These are phyloP conservation scores for Cepaea nemoralis DNA, from an alignment of 1,140 invertebrate genomes.

Conservation along the genomic window DNA sequence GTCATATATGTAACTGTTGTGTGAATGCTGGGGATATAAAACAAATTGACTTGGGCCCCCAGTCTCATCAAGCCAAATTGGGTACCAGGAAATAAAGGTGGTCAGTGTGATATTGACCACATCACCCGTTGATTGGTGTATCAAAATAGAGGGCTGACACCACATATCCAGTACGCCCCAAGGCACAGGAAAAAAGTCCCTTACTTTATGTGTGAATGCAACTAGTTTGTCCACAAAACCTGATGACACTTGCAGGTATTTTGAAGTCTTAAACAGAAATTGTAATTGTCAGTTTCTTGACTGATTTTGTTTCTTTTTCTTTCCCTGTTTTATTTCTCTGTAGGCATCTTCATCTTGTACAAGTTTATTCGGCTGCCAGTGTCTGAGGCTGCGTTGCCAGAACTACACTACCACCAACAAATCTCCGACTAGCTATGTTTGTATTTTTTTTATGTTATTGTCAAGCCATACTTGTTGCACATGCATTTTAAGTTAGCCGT, in stretches of 20 bases:
- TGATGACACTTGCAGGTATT: conserved; percentile 17
- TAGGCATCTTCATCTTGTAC: conserved; percentile 4
- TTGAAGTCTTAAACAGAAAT: neutral
- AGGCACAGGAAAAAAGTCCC: too few relatives aligned
- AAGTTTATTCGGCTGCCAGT: neutral
- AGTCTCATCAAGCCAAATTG: too few relatives aligned
- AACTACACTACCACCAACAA: neutral
- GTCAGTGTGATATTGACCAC: too few relatives aligned
- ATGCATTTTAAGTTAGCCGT: neutral
- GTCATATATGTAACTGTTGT: too few relatives aligned
- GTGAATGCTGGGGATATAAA: too few relatives aligned
- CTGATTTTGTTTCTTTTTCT: neutral
- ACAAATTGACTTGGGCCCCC: too few relatives aligned
- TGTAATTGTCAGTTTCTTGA: neutral
- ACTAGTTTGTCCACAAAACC: too few relatives aligned
- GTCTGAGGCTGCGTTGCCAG: neutral
- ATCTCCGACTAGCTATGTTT: neutral
- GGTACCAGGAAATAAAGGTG: too few relatives aligned
- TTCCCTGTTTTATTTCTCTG: conserved; percentile 8
- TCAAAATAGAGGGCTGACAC: too few relatives aligned
- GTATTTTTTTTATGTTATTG: neutral
- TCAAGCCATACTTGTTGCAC: neutral
- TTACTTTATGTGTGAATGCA: too few relatives aligned
- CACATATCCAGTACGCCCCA: too few relatives aligned
- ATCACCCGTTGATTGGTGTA: too few relatives aligned